Evolutionary conservation across 2,113 vertebrate species (phyloP).

Genomic region (Crotalus tigris): DNA sequence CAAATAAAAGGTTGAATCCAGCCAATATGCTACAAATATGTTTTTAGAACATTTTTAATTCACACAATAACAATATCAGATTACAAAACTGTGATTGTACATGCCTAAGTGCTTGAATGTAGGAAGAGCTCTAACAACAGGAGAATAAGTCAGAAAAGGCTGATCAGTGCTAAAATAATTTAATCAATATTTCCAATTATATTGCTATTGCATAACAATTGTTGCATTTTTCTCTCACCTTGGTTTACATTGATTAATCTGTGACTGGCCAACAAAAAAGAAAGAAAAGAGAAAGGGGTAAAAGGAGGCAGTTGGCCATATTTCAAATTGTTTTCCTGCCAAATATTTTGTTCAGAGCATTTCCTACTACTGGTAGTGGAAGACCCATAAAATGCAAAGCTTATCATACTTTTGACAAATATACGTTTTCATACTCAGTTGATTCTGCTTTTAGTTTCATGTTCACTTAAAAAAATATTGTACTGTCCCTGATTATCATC

Average conservation of each 20-base stretch:
- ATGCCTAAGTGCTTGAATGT: neutral
- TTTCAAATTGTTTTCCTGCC: constrained; percentile 4
- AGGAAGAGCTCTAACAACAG: neutral
- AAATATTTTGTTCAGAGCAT: neutral
- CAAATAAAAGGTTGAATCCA: neutral
- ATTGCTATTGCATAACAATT: neutral
- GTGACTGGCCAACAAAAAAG: neutral
- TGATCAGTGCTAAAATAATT: neutral
- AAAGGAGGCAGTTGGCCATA: neutral
- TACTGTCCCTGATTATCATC: constrained; percentile 11
- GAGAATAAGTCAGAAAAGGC: neutral
- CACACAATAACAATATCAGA: neutral
- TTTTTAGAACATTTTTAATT: neutral
- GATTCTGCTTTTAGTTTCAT: neutral
- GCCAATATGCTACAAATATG: neutral
- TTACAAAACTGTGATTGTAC: neutral
- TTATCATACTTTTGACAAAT: constrained; percentile 39
- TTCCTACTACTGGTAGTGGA: neutral
- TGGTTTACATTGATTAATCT: neutral
- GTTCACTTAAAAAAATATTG: constrained; percentile 29
- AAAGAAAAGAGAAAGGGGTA: neutral
- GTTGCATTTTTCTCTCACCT: neutral
- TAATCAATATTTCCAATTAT: neutral
- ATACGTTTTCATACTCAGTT: neutral
- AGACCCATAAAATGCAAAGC: constrained; percentile 12